Percentiles rank a stretch among this genome's conserved stretches.
Evolutionary conservation across 2,888 invertebrate species (phyloP).

Genomic region (Heliconius sara): DNA sequence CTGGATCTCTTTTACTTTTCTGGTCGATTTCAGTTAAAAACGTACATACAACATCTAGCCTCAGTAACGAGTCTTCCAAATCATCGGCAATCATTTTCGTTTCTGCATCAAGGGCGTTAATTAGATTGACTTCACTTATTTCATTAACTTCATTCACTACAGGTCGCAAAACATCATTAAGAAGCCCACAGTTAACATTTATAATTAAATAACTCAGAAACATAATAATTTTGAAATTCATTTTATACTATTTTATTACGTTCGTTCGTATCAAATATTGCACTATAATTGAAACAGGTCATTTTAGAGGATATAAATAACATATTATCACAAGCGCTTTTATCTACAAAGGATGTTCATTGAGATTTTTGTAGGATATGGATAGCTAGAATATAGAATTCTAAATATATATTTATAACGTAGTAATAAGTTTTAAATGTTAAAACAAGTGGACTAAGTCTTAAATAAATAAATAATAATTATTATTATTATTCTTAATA

Average conservation of each 20-base stretch:
- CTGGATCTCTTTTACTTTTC: background rate
- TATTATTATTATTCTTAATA: too few species aligned
- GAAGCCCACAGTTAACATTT: conserved; percentile 6
- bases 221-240: background rate
- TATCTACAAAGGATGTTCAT: conserved; percentile 1
- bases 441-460: too few species aligned
- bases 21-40: background rate
- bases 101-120: conserved; percentile 4
- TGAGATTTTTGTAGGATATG: background rate
- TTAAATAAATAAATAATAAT: too few species aligned
- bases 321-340: conserved; percentile 1
- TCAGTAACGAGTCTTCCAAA: background rate
- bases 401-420: too few species aligned
- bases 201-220: background rate
- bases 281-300: background rate
- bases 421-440: too few species aligned
- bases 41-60: background rate
- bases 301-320: background rate
- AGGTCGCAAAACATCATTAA: background rate
- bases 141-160: background rate
- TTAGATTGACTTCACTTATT: background rate
- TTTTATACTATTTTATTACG: background rate
- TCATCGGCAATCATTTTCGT: background rate
- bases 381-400: too few species aligned
- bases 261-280: background rate